These are phyloP conservation scores for Mallotus villosus DNA, from an alignment of 2,797 vertebrate species.

Conservation along the genomic window DNA sequence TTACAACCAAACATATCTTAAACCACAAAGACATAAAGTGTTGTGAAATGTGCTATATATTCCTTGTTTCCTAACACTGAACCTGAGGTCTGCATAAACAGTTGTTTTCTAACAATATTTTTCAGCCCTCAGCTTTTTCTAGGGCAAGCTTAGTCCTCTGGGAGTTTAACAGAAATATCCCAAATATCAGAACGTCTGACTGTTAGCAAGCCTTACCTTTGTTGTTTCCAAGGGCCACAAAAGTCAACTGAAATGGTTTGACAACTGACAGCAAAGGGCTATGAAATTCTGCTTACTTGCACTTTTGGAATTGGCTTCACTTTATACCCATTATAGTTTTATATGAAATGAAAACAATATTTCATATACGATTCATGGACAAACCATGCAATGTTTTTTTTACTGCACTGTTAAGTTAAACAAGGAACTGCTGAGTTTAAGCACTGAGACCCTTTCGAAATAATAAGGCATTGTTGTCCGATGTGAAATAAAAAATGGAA, in stretches of 20 bases:
- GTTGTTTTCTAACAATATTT: conserved; percentile 68
- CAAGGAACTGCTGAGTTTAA: conserved; percentile 32
- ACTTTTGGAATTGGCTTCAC: conserved; percentile 42
- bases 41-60: conserved; percentile 46
- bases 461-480: conserved; percentile 32
- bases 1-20: conserved; percentile 49
- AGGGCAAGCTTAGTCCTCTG: conserved; percentile 67
- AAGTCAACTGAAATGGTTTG: conserved; percentile 65
- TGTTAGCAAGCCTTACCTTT: conserved; percentile 63
- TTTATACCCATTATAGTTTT: conserved; percentile 44
- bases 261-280: conserved; percentile 60
- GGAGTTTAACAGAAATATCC: conserved; percentile 78
- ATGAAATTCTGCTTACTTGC: conserved; percentile 44
- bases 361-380: conserved; percentile 37
- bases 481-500: conserved; percentile 24
- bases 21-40: conserved; percentile 60
- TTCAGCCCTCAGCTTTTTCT: conserved; percentile 80
- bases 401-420: conserved; percentile 43
- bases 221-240: conserved; percentile 66
- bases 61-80: conserved; percentile 59
- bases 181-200: conserved; percentile 62
- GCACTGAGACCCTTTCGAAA: conserved; percentile 22
- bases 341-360: conserved; percentile 37
- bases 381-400: conserved; percentile 41
- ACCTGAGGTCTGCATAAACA: conserved; percentile 75